These are phyloP conservation scores for Datnioides undecimradiatus DNA, from an alignment of 2,113 vertebrate species.

Conservation along the genomic window DNA sequence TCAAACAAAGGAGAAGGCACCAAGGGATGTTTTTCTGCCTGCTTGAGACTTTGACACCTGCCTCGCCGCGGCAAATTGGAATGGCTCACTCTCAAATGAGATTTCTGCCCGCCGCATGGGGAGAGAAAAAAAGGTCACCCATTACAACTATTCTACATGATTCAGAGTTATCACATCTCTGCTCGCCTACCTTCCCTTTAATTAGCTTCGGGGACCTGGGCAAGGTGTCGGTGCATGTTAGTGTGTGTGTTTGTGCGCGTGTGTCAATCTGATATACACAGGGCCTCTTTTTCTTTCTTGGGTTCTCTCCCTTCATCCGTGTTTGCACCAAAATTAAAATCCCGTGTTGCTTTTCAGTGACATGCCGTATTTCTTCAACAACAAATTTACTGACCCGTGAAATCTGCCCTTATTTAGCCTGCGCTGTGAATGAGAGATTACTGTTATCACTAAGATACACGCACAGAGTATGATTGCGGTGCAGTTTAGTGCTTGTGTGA, in stretches of 20 bases:
- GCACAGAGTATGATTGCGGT: constrained; percentile 20
- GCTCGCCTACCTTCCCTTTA: constrained; percentile 81
- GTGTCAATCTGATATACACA: constrained; percentile 39
- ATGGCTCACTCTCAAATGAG: constrained; percentile 81
- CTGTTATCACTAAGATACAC: constrained; percentile 58
- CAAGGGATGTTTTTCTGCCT: constrained; percentile 81
- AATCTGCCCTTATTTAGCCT: constrained; percentile 63
- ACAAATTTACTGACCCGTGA: constrained; percentile 60
- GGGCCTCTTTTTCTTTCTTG: constrained; percentile 41
- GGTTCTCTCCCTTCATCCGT: constrained; percentile 40
- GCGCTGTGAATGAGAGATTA: constrained; percentile 60
- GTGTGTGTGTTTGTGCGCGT: constrained; percentile 10
- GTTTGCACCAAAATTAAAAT: constrained; percentile 66
- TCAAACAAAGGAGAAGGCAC: constrained; percentile 79
- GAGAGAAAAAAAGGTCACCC: constrained; percentile 79
- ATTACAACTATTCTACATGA: constrained; percentile 84
- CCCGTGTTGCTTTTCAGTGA: constrained; percentile 52
- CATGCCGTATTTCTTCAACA: constrained; percentile 42
- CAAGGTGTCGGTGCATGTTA: constrained; percentile 55
- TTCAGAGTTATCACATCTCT: constrained; percentile 81
- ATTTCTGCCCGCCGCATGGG: constrained; percentile 74
- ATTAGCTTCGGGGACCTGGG: constrained; percentile 83
- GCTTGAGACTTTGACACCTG: constrained; percentile 85
- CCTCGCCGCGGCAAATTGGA: constrained; percentile 80
- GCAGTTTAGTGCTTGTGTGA: constrained; percentile 46